phyloP scores from a whole-genome alignment of 1,140 invertebrate genomes.

The Drosophila insularis region DNA sequence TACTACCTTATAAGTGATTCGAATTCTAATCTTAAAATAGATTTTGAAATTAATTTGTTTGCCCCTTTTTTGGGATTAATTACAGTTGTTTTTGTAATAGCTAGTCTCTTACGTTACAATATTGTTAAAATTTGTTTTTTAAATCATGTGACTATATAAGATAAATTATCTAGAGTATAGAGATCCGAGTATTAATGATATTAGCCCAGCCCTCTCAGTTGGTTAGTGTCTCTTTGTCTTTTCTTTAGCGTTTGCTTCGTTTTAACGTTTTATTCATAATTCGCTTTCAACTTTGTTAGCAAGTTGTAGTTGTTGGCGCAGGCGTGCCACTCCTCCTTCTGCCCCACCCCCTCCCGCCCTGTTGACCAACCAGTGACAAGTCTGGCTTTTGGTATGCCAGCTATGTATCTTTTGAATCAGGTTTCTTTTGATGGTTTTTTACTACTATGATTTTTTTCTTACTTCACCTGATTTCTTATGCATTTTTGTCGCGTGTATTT shows the following conservation, averaged over 20 bases:
- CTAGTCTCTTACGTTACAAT: too few relatives aligned
- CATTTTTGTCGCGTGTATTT: constrained; percentile 74
- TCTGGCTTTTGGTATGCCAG: constrained; percentile 68
- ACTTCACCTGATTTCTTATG: constrained; percentile 69
- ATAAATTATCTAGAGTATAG: not conserved
- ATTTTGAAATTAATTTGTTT: too few relatives aligned
- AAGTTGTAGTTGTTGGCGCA: constrained; percentile 40
- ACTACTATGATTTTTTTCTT: constrained; percentile 69
- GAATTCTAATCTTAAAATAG: too few relatives aligned
- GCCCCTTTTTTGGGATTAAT: too few relatives aligned
- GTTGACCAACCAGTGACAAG: constrained; percentile 39
- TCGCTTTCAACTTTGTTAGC: constrained; percentile 43
- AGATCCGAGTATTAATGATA: not conserved
- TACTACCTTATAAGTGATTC: too few relatives aligned
- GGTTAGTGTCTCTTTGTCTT: constrained; percentile 20
- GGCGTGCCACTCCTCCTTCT: constrained; percentile 25
- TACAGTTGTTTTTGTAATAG: too few relatives aligned
- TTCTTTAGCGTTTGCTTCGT: constrained; percentile 31
- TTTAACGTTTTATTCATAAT: constrained; percentile 50
- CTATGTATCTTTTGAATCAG: constrained; percentile 63
- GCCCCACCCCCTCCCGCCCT: constrained; percentile 14
- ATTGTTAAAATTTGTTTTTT: not conserved
- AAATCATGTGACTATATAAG: not conserved
- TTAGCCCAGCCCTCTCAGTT: not conserved
- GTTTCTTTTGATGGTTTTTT: constrained; percentile 65